A percentile compares a stretch with the other conserved stretches of the same genome.
These are phyloP conservation scores for Pachyseris speciosa DNA, from an alignment of 64 coral and sea anemone genomes.

Conservation along the genomic window DNA sequence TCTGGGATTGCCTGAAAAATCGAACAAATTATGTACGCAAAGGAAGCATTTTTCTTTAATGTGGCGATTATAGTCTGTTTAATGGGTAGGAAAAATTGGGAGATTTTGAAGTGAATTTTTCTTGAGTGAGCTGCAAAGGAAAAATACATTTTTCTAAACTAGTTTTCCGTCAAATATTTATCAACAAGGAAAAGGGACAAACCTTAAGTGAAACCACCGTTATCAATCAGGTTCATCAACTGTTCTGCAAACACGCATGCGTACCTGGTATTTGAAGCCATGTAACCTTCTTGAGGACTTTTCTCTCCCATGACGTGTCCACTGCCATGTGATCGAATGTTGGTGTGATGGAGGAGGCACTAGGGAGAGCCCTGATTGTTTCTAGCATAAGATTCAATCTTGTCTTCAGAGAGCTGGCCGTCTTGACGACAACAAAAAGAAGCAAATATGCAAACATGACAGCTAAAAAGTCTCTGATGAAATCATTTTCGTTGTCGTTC, in stretches of 20 bases:
- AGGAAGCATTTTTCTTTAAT: not conserved
- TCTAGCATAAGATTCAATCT: constrained; percentile 85
- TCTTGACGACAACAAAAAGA: constrained; percentile 39
- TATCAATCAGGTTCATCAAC: too few species aligned
- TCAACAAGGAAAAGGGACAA: too few species aligned
- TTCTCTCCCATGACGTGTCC: constrained; percentile 94
- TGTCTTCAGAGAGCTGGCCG: constrained; percentile 73
- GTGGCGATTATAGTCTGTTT: too few species aligned
- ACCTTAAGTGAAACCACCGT: too few species aligned
- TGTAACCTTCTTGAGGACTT: constrained; percentile 84
- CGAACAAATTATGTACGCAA: not conserved
- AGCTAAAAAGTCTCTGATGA: not conserved
- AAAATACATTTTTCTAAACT: too few species aligned
- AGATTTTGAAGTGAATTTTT: too few species aligned
- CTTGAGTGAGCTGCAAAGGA: too few species aligned
- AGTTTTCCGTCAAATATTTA: too few species aligned
- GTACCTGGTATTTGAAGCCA: constrained; percentile 90
- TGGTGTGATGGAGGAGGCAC: constrained; percentile 69
- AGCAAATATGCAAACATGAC: not conserved
- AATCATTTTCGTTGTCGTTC: too few species aligned
- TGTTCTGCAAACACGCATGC: not conserved
- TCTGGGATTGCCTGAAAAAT: constrained; percentile 65
- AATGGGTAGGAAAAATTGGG: too few species aligned
- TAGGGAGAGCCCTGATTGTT: constrained; percentile 63
- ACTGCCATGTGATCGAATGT: constrained; percentile 91